Percentiles rank a stretch among this genome's conserved stretches.
Conservation (phyloP, 1,140 invertebrate species). For the Drosophila equinoxialis region DNA sequence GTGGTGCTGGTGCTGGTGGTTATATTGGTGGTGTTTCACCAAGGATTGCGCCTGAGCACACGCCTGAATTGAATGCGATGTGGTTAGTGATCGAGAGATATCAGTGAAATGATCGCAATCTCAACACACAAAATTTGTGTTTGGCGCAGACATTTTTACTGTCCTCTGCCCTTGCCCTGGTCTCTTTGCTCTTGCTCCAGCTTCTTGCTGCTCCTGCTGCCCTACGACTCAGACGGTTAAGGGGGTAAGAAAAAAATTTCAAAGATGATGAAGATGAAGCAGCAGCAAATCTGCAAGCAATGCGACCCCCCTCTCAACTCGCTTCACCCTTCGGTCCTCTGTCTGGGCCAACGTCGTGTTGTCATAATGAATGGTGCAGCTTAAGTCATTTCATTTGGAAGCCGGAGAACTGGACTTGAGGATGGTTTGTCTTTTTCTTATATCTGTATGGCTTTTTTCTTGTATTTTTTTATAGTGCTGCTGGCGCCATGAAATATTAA, state of each 20-base stretch:
- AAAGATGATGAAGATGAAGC: slow-evolving; percentile 81
- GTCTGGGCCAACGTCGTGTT: slow-evolving; percentile 71
- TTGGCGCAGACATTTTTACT: slow-evolving; percentile 81
- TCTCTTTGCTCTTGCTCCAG: slow-evolving; percentile 1
- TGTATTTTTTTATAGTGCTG: slow-evolving; percentile 74
- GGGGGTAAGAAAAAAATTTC: slow-evolving; percentile 24
- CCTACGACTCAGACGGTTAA: slow-evolving; percentile 1
- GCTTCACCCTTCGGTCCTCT: slow-evolving; percentile 1
- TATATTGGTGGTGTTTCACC: slow-evolving; percentile 10
- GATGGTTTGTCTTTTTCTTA: slow-evolving; percentile 34
- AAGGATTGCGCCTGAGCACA: slow-evolving; percentile 71
- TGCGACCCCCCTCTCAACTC: slow-evolving; percentile 36
- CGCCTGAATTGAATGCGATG: slow-evolving; percentile 79
- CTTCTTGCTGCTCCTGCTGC: slow-evolving; percentile 28
- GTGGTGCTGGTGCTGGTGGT: background rate
- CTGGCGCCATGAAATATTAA: slow-evolving; percentile 83
- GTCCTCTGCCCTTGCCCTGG: slow-evolving; percentile 39
- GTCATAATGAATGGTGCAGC: slow-evolving; percentile 83
- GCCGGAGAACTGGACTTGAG: slow-evolving; percentile 48
- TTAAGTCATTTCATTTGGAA: slow-evolving; percentile 82
- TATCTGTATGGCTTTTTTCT: slow-evolving; percentile 20
- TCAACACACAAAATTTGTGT: slow-evolving; percentile 80
- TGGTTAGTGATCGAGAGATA: slow-evolving; percentile 39
- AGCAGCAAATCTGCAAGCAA: slow-evolving; percentile 73
- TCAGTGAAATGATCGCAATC: slow-evolving; percentile 80